Evolutionary conservation across 2,888 invertebrate genomes (phyloP).

Genomic region (Aphodius granarius): DNA sequence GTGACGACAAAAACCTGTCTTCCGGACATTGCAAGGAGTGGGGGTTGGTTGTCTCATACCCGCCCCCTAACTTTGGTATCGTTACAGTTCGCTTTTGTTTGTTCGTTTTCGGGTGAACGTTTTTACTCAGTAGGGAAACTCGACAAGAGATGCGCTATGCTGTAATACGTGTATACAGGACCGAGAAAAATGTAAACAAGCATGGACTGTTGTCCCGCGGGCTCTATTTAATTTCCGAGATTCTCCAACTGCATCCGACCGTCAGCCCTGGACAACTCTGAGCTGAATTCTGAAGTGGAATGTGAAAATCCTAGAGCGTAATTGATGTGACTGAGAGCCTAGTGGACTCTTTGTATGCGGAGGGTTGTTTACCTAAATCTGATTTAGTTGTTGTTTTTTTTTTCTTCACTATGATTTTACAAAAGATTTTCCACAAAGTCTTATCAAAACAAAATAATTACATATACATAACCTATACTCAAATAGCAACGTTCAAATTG

Average conservation of each 20-base stretch:
- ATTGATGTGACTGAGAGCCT: not conserved
- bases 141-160: not conserved
- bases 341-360: not conserved
- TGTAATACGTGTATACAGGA: not conserved
- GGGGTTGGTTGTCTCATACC: not conserved
- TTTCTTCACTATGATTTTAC: too few relatives aligned
- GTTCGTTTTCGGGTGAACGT: not conserved
- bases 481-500: not conserved
- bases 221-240: not conserved
- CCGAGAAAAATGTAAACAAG: not conserved
- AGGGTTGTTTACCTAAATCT: not conserved
- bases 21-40: not conserved
- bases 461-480: too few relatives aligned
- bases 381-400: not conserved
- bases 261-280: not conserved
- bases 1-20: not conserved
- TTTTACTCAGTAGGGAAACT: not conserved
- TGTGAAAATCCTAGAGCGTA: not conserved
- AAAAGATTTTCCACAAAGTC: too few relatives aligned
- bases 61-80: not conserved
- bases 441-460: too few relatives aligned
- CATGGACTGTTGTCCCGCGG: not conserved
- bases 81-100: not conserved
- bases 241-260: not conserved
- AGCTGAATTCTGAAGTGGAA: not conserved